Percentiles rank a stretch among this genome's conserved stretches.
These are phyloP conservation scores for Ramphastos sulfuratus DNA, from an alignment of 2,113 vertebrate genomes.

Conservation along the genomic window DNA sequence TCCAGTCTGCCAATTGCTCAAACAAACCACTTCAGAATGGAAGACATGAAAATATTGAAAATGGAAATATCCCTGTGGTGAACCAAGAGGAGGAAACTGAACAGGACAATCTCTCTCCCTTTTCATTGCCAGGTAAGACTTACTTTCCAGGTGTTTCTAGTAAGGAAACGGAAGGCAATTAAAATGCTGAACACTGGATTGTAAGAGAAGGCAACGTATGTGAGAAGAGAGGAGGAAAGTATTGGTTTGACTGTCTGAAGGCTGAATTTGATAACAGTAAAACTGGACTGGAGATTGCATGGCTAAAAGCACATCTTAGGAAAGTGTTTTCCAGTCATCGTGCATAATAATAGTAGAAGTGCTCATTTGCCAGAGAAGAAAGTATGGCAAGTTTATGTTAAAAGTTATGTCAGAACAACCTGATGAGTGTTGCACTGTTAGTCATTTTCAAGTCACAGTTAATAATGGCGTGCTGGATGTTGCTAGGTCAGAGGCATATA, in stretches of 20 bases:
- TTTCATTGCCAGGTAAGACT: slow-evolving; percentile 83
- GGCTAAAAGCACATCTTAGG: neutral
- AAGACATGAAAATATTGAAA: slow-evolving; percentile 88
- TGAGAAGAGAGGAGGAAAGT: neutral
- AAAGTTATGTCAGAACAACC: neutral
- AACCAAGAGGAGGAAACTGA: slow-evolving; percentile 80
- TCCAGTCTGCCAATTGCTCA: slow-evolving; percentile 86
- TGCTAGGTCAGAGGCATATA: neutral
- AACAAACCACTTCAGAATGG: slow-evolving; percentile 84
- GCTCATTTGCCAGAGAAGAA: neutral
- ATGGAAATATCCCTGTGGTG: slow-evolving; percentile 89
- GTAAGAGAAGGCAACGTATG: neutral
- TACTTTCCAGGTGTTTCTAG: neutral
- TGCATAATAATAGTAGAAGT: neutral
- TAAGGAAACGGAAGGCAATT: neutral
- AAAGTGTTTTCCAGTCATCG: neutral
- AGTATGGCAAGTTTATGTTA: neutral
- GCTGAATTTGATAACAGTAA: neutral
- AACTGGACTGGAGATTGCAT: neutral
- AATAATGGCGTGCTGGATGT: neutral
- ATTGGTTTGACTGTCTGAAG: neutral
- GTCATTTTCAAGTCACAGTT: neutral
- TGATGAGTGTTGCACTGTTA: neutral
- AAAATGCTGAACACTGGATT: neutral
- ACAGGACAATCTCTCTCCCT: slow-evolving; percentile 84